A percentile compares a stretch with the other conserved stretches of the same genome.
phyloP scores from a whole-genome alignment of 2,888 invertebrate species.

The Luperina testacea region DNA sequence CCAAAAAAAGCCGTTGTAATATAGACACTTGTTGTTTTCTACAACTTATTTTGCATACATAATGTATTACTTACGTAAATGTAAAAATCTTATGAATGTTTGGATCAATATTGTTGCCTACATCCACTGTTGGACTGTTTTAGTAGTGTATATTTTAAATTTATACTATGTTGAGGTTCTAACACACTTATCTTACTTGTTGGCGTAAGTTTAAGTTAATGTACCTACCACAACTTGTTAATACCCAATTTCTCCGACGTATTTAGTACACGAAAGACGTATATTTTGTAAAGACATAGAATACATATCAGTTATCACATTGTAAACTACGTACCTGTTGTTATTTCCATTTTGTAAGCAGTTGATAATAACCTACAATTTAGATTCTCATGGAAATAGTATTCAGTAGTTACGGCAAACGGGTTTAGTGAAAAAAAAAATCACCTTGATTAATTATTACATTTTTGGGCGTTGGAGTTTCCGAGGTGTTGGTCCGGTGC shows the following conservation, averaged over 20 bases:
- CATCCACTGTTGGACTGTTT: slow-evolving; percentile 63
- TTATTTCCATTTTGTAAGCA: slow-evolving; percentile 44
- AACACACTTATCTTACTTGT: slow-evolving; percentile 28
- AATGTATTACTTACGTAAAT: slow-evolving; percentile 52
- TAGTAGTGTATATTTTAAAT: slow-evolving; percentile 53
- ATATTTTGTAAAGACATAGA: slow-evolving; percentile 55
- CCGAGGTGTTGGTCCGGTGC: slow-evolving; percentile 10
- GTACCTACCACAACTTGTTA: slow-evolving; percentile 29
- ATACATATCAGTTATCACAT: slow-evolving; percentile 62
- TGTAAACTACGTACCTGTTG: slow-evolving; percentile 64
- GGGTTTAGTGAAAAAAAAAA: slow-evolving; percentile 38
- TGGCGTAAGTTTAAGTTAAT: slow-evolving; percentile 31
- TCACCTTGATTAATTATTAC: not conserved
- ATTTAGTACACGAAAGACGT: slow-evolving; percentile 40
- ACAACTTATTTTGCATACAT: slow-evolving; percentile 61
- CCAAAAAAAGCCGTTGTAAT: slow-evolving; percentile 61
- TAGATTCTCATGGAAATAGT: slow-evolving; percentile 49
- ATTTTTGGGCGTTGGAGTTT: slow-evolving; percentile 1
- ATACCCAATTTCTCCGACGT: slow-evolving; percentile 33
- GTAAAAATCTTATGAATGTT: slow-evolving; percentile 66
- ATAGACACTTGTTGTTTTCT: slow-evolving; percentile 57
- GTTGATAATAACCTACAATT: slow-evolving; percentile 27
- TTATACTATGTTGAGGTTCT: slow-evolving; percentile 45
- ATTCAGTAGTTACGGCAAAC: slow-evolving; percentile 54
- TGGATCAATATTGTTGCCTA: slow-evolving; percentile 66